phyloP scores from a whole-genome alignment of 1,140 invertebrate species.

The Bombus polaris region DNA sequence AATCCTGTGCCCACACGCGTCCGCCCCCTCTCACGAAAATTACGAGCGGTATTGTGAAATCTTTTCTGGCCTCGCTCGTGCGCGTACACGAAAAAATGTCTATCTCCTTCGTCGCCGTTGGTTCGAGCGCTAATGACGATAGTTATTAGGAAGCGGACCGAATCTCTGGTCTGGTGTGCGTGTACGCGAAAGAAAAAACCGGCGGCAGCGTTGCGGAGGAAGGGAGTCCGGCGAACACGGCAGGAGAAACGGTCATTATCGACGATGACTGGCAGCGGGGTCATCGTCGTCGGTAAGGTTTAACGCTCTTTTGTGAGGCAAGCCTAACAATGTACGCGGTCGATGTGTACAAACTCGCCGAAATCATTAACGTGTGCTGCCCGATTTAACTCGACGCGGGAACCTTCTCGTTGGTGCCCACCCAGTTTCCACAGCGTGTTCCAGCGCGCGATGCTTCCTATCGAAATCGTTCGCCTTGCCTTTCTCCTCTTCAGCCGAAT shows the following conservation, averaged over 20 bases:
- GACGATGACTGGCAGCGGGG: conserved; percentile 78
- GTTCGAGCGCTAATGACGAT: conserved; percentile 74
- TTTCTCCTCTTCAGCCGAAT: background rate
- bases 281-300: conserved; percentile 74
- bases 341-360: conserved; percentile 69
- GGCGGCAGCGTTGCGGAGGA: background rate
- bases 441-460: too few species aligned
- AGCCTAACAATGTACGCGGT: conserved; percentile 66
- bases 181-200: conserved; percentile 48
- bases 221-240: background rate
- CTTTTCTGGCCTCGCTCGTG: conserved; percentile 32
- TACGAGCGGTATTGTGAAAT: conserved; percentile 61
- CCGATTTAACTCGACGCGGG: conserved; percentile 39
- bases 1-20: conserved; percentile 44
- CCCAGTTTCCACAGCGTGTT: background rate
- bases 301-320: conserved; percentile 69
- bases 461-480: background rate
- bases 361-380: conserved; percentile 73
- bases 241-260: conserved; percentile 76
- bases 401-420: background rate
- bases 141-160: conserved; percentile 72
- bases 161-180: conserved; percentile 44
- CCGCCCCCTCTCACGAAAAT: conserved; percentile 41
- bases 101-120: conserved; percentile 38
- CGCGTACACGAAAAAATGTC: conserved; percentile 67